These are phyloP conservation scores for Nilaparvata lugens DNA, from an alignment of 1,140 invertebrate species.

Conservation along the genomic window DNA sequence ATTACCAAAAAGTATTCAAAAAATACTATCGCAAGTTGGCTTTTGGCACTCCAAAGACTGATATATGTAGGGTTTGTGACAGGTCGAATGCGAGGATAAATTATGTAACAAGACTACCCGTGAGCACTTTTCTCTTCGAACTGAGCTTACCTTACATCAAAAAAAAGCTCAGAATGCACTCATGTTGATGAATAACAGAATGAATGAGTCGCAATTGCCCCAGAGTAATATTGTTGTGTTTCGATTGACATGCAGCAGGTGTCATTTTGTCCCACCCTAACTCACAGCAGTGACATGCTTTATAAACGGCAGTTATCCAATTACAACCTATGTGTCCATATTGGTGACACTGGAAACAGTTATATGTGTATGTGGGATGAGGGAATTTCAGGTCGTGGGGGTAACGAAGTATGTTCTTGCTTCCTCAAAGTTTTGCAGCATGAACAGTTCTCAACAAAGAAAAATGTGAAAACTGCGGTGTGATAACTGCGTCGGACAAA, in stretches of 20 bases:
- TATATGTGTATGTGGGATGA: constrained; percentile 22
- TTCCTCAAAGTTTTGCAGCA: background rate
- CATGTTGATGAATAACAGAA: background rate
- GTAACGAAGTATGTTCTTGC: background rate
- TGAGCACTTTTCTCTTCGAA: background rate
- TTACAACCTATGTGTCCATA: constrained; percentile 16
- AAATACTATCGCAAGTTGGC: background rate
- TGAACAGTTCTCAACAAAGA: too few relatives aligned
- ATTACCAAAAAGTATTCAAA: background rate
- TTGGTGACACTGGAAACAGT: constrained; percentile 14
- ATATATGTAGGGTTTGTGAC: background rate
- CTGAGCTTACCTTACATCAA: background rate
- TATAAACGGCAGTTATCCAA: constrained; percentile 16
- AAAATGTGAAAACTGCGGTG: too few relatives aligned
- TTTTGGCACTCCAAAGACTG: background rate
- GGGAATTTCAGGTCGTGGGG: constrained; percentile 8
- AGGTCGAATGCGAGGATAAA: background rate
- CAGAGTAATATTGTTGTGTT: background rate
- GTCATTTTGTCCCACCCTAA: background rate
- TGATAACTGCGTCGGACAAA: background rate
- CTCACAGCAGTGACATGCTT: background rate
- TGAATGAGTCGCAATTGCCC: background rate
- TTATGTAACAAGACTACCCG: background rate
- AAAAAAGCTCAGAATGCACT: background rate
- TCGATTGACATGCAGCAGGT: background rate